A percentile compares a stretch with the other conserved stretches of the same genome.
Conservation (phyloP, 2,888 invertebrate genomes). For the Carterocephalus palaemon region DNA sequence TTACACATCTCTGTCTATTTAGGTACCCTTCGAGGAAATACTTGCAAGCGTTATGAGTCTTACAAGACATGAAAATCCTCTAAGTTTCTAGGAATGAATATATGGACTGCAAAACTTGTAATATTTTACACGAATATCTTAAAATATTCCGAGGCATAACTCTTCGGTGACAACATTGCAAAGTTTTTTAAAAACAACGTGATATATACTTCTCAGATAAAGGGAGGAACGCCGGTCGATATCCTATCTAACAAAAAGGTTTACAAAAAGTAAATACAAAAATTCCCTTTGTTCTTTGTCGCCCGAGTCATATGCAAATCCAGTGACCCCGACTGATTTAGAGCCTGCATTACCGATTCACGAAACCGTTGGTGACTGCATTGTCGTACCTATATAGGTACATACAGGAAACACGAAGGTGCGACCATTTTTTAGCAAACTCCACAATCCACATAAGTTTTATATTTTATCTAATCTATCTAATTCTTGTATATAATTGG, state of each 20-base stretch:
- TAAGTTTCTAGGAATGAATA: too few relatives aligned
- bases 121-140: too few relatives aligned
- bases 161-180: constrained; percentile 6
- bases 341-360: constrained; percentile 58
- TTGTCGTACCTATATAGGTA: constrained; percentile 33
- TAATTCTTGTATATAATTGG: too few relatives aligned
- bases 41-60: too few relatives aligned
- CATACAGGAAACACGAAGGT: constrained; percentile 33
- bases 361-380: constrained; percentile 58
- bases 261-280: constrained; percentile 31
- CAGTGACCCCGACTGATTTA: constrained; percentile 62
- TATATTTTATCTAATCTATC: too few relatives aligned
- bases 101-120: too few relatives aligned
- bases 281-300: constrained; percentile 71
- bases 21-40: too few relatives aligned
- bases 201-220: constrained; percentile 62
- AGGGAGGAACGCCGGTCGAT: constrained; percentile 56
- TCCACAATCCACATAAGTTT: not conserved
- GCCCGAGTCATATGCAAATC: constrained; percentile 73
- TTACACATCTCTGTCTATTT: too few relatives aligned
- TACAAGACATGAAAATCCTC: too few relatives aligned
- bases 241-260: constrained; percentile 53
- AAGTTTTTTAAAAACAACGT: constrained; percentile 37
- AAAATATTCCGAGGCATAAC: constrained; percentile 7
- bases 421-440: constrained; percentile 16